A percentile compares a stretch with the other conserved stretches of the same genome.
phyloP scores from a whole-genome alignment of 2,888 invertebrate species.

The Nymphalis urticae region DNA sequence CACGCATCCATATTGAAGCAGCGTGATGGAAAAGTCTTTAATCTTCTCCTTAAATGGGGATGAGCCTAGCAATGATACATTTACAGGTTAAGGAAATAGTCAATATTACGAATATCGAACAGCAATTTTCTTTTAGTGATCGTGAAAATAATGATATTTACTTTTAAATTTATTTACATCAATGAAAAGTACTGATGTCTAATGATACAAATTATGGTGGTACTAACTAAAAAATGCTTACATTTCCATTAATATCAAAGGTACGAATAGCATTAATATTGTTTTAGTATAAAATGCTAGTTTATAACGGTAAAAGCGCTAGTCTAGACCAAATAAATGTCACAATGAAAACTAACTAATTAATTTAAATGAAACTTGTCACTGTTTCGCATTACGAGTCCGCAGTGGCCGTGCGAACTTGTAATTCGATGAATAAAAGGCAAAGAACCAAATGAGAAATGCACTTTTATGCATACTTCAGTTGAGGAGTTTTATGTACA shows the following conservation, averaged over 20 bases:
- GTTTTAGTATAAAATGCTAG: background rate
- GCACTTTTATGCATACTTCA: slow-evolving; percentile 12
- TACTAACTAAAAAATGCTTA: background rate
- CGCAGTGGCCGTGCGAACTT: slow-evolving; percentile 1
- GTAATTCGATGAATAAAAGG: slow-evolving; percentile 21
- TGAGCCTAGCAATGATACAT: no score
- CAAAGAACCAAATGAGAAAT: slow-evolving; percentile 16
- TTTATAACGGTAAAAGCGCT: background rate
- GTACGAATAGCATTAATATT: background rate
- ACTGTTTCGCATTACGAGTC: slow-evolving; percentile 15
- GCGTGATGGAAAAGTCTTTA: no score
- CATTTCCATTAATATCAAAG: background rate
- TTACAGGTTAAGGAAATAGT: no score
- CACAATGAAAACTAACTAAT: slow-evolving; percentile 11
- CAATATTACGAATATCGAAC: no score
- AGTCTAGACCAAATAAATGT: slow-evolving; percentile 5
- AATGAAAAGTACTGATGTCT: no score
- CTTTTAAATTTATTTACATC: no score
- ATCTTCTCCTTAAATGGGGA: no score
- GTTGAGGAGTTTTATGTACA: background rate
- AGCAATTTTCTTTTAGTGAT: no score
- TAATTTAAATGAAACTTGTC: slow-evolving; percentile 21
- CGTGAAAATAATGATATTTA: no score
- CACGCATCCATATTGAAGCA: no score
- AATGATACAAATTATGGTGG: no score